Conservation (phyloP, 2,797 vertebrate genomes). For the Lagodon rhomboides region DNA sequence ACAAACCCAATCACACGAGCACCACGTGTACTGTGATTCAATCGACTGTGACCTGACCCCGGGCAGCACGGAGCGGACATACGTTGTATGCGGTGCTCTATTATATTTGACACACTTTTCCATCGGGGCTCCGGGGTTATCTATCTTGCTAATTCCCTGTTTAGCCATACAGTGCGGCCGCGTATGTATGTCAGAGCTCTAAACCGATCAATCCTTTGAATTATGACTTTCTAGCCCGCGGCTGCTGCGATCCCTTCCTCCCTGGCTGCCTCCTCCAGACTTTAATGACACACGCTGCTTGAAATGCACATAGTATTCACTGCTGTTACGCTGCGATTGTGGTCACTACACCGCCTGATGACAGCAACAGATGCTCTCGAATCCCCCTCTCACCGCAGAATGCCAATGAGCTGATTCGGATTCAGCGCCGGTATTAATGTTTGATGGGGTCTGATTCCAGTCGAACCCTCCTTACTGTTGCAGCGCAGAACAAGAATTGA, state of each 20-base stretch:
- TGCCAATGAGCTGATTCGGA: slow-evolving; percentile 66
- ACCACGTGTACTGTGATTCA: slow-evolving; percentile 22
- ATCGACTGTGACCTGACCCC: slow-evolving; percentile 44
- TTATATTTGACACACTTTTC: slow-evolving; percentile 42
- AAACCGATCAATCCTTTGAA: slow-evolving; percentile 41
- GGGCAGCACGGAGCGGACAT: slow-evolving; percentile 15
- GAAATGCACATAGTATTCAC: slow-evolving; percentile 24
- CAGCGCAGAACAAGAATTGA: slow-evolving; percentile 69
- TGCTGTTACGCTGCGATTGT: background rate
- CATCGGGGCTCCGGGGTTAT: slow-evolving; percentile 5
- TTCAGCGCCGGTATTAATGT: slow-evolving; percentile 57
- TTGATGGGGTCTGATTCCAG: slow-evolving; percentile 49
- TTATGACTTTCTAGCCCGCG: slow-evolving; percentile 34
- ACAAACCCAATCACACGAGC: slow-evolving; percentile 31
- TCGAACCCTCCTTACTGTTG: slow-evolving; percentile 41
- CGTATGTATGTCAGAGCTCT: slow-evolving; percentile 10
- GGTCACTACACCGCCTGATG: slow-evolving; percentile 41
- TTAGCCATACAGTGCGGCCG: background rate
- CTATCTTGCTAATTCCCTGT: slow-evolving; percentile 21
- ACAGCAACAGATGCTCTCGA: slow-evolving; percentile 47
- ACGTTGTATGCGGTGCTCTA: slow-evolving; percentile 15
- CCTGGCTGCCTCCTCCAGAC: slow-evolving; percentile 1
- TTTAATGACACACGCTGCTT: background rate
- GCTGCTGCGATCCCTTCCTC: slow-evolving; percentile 13
- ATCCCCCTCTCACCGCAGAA: slow-evolving; percentile 31